Conservation (phyloP, 64 coral and sea anemone species). For the Montipora foliosa region DNA sequence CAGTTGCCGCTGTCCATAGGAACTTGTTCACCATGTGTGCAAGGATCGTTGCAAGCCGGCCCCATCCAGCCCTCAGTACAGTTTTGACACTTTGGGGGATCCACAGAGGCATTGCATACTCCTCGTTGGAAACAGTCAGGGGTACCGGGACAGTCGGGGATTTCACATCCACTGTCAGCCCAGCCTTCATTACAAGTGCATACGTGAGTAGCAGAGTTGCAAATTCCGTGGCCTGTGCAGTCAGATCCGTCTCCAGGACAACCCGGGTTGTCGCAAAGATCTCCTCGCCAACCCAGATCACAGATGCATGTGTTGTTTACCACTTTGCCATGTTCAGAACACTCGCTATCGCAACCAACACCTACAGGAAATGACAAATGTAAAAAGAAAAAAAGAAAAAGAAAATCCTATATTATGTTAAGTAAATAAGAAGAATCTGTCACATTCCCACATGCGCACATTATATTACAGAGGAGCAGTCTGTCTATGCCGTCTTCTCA, state of each 20-base stretch:
- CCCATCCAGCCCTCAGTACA: constrained; percentile 91
- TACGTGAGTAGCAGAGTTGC: constrained; percentile 81
- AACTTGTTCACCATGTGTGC: constrained; percentile 78
- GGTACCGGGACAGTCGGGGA: constrained; percentile 87
- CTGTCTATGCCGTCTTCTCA: too few species aligned
- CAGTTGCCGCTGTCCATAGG: constrained; percentile 97
- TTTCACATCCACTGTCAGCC: constrained; percentile 88
- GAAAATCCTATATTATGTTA: not conserved
- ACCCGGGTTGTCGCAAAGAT: constrained; percentile 84
- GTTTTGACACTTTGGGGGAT: constrained; percentile 86
- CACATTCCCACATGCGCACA: too few species aligned
- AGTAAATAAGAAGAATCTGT: not conserved
- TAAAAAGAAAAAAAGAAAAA: not conserved
- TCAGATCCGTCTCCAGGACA: constrained; percentile 81
- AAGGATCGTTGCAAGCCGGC: constrained; percentile 90
- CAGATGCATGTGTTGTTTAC: constrained; percentile 67
- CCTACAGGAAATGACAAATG: constrained; percentile 6
- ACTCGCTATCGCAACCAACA: constrained; percentile 86
- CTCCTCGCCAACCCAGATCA: constrained; percentile 87
- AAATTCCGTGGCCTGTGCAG: constrained; percentile 87
- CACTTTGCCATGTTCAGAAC: constrained; percentile 76
- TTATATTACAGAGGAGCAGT: too few species aligned
- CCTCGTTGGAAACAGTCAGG: constrained; percentile 91
- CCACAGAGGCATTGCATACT: constrained; percentile 75
- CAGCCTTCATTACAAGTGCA: constrained; percentile 93